Evolutionary conservation across 2,797 vertebrate genomes (phyloP).

Genomic region (Lepus oiostolus): DNA sequence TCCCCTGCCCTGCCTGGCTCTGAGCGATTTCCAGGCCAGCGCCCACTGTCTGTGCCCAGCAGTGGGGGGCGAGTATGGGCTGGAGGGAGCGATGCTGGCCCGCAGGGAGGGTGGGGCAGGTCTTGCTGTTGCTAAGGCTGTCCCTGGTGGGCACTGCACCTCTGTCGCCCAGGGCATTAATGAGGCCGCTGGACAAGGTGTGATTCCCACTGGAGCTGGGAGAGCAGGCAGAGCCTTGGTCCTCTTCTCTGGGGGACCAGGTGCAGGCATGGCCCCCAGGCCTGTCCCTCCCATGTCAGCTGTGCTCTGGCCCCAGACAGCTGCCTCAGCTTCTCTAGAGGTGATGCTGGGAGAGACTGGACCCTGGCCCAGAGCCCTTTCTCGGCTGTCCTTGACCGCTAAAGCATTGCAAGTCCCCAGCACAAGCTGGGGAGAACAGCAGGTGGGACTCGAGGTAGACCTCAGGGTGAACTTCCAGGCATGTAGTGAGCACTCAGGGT

Average conservation of each 20-base stretch:
- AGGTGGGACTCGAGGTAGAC: not conserved
- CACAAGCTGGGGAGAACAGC: not conserved
- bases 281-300: not conserved
- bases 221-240: not conserved
- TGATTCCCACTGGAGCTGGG: not conserved
- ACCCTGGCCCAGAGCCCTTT: not conserved
- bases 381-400: not conserved
- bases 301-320: not conserved
- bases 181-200: not conserved
- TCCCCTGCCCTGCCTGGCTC: too few relatives aligned
- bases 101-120: not conserved
- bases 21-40: too few relatives aligned
- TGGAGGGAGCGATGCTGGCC: rapidly evolving
- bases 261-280: not conserved
- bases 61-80: too few relatives aligned
- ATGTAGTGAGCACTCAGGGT: not conserved
- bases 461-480: not conserved
- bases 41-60: too few relatives aligned
- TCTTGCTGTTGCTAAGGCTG: not conserved
- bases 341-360: not conserved
- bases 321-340: not conserved
- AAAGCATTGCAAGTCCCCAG: not conserved
- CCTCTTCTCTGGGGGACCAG: not conserved
- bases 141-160: not conserved
- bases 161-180: conserved; percentile 28